phyloP scores from a whole-genome alignment of 1,140 invertebrate species.

The Aradophagus sp. region DNA sequence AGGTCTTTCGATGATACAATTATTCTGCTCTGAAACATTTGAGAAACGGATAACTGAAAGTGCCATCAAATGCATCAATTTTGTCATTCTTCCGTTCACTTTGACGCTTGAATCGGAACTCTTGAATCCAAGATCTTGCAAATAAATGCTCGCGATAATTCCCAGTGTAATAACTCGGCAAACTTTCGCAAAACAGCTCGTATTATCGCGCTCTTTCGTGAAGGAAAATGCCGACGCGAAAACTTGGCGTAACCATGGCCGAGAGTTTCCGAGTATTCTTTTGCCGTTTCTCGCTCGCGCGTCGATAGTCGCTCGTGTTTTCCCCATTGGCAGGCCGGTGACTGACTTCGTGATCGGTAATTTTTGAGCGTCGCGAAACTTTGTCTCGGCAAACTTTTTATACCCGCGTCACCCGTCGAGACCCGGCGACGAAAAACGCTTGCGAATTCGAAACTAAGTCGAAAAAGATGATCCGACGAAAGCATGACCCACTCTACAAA shows the following conservation, averaged over 20 bases:
- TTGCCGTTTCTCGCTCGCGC: conserved; percentile 4
- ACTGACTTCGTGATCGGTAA: conserved; percentile 53
- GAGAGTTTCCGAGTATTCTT: conserved; percentile 8
- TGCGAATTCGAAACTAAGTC: conserved; percentile 51
- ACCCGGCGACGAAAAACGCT: no score
- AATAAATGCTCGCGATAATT: conserved; percentile 23
- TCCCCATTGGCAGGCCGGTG: conserved; percentile 43
- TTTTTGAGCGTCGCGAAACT: conserved; percentile 47
- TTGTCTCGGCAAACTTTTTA: conserved; percentile 38
- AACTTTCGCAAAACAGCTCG: conserved; percentile 23
- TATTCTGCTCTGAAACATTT: no score
- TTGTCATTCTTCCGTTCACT: no score
- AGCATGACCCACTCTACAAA: conserved; percentile 40
- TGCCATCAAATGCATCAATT: no score
- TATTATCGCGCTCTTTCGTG: conserved; percentile 45
- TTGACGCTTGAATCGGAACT: no score
- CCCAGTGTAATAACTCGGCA: conserved; percentile 11
- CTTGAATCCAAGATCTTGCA: conserved; percentile 13
- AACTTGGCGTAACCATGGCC: conserved; percentile 43
- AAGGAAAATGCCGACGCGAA: conserved; percentile 44
- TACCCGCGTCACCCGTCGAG: no score
- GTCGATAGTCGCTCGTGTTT: conserved; percentile 47
- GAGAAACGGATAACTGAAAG: no score
- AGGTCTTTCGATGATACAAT: no score
- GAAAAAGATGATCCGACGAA: conserved; percentile 52